Evolutionary conservation across 2,113 vertebrate species (phyloP).

Genomic region (Vombatus ursinus): DNA sequence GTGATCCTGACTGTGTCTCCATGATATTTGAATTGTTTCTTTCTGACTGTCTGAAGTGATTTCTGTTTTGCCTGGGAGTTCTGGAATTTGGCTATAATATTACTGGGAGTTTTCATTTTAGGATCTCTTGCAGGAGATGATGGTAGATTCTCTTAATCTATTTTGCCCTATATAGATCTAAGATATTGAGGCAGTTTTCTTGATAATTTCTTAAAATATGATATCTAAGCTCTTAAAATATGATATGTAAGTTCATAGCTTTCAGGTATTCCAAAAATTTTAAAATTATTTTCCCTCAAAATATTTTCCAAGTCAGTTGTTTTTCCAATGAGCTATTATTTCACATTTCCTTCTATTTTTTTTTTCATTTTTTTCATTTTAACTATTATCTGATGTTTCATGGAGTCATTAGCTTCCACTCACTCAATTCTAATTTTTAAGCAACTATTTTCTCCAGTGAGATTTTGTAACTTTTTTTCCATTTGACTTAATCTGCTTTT

Average conservation of each 20-base stretch:
- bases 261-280: background rate
- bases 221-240: background rate
- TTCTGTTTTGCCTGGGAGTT: background rate
- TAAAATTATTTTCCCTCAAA: background rate
- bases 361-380: background rate
- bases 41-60: background rate
- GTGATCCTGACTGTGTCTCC: background rate
- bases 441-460: background rate
- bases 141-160: background rate
- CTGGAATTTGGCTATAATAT: background rate
- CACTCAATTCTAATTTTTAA: background rate
- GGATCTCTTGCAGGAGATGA: background rate
- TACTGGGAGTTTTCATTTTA: background rate
- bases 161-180: background rate
- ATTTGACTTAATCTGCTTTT: too few species aligned
- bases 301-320: background rate
- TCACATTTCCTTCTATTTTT: background rate
- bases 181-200: background rate
- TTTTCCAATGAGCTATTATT: background rate
- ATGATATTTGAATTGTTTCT: background rate
- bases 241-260: too few species aligned
- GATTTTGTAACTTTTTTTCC: background rate
- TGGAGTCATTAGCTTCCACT: background rate
- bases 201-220: background rate
- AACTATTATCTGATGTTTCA: background rate